Evolutionary conservation across 2,113 vertebrate genomes (phyloP), one percentile per base, ranked within the genome.

Genomic region (Epinephelus lanceolatus): DNA sequence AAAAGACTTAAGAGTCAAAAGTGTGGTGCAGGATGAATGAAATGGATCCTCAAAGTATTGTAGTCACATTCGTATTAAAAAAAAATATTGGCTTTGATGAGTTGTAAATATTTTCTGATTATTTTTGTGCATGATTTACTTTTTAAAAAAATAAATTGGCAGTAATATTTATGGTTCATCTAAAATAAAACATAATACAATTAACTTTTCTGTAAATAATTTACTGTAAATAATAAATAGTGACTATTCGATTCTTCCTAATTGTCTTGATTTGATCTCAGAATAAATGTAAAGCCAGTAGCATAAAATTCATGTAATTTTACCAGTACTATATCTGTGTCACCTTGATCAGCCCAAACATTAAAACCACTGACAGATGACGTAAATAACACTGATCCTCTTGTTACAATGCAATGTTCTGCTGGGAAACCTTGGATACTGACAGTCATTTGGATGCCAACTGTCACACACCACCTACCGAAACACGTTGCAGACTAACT

Each of bases 51-150:
- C 6, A 66, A 47, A 63, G 5, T 61, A 33, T 21, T 78, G 17
- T 45, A 66, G 19, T 70, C 11, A n/a, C 51, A 75, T 56, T 17
- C 42, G 68, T 68, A 69, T 80, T 76, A 76, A 80, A 81, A 19
- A 51, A n/a, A 30, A 15, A 37, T 18, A 61, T 51, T 59, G 25
- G 21, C 68, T 61, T 59, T 73, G 11, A 42, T 70, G 6, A 72
- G 17, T 25, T 80, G 52, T 61, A 33, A 57, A 81, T 80, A 76
- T 19, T 23, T 72, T 52, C 10, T 65, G 21, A 63, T 53, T 60
- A 52, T 63, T 63, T 77, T 25, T 51, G 6, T 52, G 6, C 0
- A 56, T 25, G 17, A 2, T 25, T 11, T 37, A 37, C 33, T 7
- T 37, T 7, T 37, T 37, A 6, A 37, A 37, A 30, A 37, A 37